Conservation (phyloP, 2,797 vertebrate genomes). For the Lithobates sylvaticus region DNA sequence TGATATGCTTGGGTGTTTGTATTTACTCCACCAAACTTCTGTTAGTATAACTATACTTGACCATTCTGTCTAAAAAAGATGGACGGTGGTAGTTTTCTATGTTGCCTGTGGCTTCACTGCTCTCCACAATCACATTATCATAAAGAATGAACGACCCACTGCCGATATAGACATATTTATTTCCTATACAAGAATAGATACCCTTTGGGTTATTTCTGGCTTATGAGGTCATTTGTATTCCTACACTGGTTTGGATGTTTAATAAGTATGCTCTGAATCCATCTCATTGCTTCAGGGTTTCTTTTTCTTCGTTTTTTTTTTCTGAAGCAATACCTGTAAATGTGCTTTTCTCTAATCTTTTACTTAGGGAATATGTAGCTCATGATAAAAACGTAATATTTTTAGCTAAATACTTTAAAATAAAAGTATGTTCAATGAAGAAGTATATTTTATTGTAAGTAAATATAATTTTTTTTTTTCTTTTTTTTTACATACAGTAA, state of each 20-base stretch:
- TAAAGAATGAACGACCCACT: conserved; percentile 42
- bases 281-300: conserved; percentile 43
- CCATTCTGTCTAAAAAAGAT: conserved; percentile 23
- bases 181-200: conserved; percentile 40
- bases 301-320: background rate
- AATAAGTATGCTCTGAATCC: conserved; percentile 43
- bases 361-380: conserved; percentile 11
- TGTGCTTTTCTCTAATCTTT: conserved; percentile 13
- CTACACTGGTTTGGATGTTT: conserved; percentile 34
- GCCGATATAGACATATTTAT: conserved; percentile 45
- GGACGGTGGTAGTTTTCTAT: background rate
- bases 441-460: background rate
- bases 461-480: background rate
- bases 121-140: conserved; percentile 44
- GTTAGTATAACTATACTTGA: conserved; percentile 13
- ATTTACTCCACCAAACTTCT: conserved; percentile 7
- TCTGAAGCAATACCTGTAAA: conserved; percentile 27
- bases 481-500: background rate
- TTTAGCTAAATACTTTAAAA: background rate
- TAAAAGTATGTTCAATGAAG: background rate
- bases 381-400: conserved; percentile 10
- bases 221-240: conserved; percentile 51
- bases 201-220: conserved; percentile 39
- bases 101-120: conserved; percentile 33
- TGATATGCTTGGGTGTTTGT: background rate